phyloP scores from a whole-genome alignment of 2,113 vertebrate genomes.

The Coptodon rendalli region DNA sequence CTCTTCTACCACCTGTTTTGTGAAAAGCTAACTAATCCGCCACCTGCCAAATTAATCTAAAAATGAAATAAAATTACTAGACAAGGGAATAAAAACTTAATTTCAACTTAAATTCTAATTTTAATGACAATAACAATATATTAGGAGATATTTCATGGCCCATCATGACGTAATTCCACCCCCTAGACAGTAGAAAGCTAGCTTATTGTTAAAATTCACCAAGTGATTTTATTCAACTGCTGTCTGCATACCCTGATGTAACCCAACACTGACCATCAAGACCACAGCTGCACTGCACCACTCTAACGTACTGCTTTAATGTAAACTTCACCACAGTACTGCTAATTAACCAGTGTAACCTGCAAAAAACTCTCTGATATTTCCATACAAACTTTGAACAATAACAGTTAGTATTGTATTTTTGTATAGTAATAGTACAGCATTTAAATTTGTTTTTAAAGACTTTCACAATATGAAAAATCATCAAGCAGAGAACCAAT shows the following conservation, averaged over 20 bases:
- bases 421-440: neutral
- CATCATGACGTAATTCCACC: rapidly evolving
- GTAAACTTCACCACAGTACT: neutral
- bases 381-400: neutral
- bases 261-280: neutral
- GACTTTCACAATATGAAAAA: neutral
- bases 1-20: neutral
- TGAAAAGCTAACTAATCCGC: neutral
- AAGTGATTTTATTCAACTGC: neutral
- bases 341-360: neutral
- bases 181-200: neutral
- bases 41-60: neutral
- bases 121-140: neutral
- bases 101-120: neutral
- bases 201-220: neutral
- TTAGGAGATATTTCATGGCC: neutral
- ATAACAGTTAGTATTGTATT: neutral
- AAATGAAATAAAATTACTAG: neutral
- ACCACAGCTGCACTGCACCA: neutral
- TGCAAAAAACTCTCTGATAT: neutral
- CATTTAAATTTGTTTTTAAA: neutral
- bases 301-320: neutral
- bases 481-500: neutral
- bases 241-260: neutral
- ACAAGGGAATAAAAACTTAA: neutral